Evolutionary conservation across 2,113 vertebrate species (phyloP).

Genomic region (Puma concolor): DNA sequence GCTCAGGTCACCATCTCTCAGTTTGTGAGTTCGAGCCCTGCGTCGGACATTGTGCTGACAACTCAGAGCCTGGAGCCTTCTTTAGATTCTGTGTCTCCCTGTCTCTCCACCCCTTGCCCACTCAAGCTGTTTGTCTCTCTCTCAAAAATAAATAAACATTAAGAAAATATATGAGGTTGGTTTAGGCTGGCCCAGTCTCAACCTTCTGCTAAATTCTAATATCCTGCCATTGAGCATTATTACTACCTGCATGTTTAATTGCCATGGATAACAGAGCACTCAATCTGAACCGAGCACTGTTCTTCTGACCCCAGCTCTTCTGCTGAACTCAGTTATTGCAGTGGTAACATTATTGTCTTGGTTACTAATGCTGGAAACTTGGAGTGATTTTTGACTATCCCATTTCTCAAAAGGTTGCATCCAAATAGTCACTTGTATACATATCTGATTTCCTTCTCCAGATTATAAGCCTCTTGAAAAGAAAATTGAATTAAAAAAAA

Average conservation of each 20-base stretch:
- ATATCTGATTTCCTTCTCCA: constrained; percentile 19
- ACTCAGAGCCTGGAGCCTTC: too few relatives aligned
- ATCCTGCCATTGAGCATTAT: background rate
- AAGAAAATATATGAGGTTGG: background rate
- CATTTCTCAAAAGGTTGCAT: background rate
- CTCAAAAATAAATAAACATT: too few relatives aligned
- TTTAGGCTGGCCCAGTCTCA: background rate
- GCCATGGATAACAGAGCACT: background rate
- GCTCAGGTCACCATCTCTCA: too few relatives aligned
- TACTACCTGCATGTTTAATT: background rate
- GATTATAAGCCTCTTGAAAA: constrained; percentile 26
- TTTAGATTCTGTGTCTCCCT: too few relatives aligned
- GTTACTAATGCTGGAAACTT: constrained; percentile 37
- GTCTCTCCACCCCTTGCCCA: too few relatives aligned
- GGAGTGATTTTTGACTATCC: constrained; percentile 7
- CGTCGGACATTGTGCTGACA: too few relatives aligned
- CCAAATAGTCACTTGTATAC: background rate
- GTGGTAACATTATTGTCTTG: background rate
- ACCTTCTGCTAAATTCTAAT: background rate
- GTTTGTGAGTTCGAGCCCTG: too few relatives aligned
- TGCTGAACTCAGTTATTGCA: background rate
- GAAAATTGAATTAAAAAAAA: background rate
- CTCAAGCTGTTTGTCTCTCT: too few relatives aligned
- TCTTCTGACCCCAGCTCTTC: background rate
- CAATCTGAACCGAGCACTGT: background rate